Evolutionary conservation across 2,797 vertebrate species (phyloP).

Genomic region (Gallinago solitaria): DNA sequence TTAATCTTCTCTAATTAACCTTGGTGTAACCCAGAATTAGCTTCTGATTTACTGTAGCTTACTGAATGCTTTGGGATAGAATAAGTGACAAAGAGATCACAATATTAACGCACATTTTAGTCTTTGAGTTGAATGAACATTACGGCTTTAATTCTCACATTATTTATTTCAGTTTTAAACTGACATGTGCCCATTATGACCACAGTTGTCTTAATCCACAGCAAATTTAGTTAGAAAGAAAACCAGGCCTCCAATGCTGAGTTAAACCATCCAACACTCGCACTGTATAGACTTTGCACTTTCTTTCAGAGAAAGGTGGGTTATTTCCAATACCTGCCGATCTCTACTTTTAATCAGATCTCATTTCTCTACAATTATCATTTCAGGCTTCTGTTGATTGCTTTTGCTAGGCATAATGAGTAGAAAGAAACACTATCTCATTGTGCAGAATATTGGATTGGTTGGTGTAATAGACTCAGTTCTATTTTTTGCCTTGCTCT

Average conservation of each 20-base stretch:
- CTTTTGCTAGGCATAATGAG: slow-evolving; percentile 62
- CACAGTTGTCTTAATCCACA: background rate
- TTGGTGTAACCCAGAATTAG: background rate
- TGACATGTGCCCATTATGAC: background rate
- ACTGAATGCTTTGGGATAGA: background rate
- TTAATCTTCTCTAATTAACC: slow-evolving; percentile 20
- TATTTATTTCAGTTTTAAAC: background rate
- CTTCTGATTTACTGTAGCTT: background rate
- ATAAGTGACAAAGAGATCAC: background rate
- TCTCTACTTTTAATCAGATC: slow-evolving; percentile 72
- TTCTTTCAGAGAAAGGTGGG: slow-evolving; percentile 30
- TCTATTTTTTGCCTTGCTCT: slow-evolving; percentile 68
- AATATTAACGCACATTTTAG: background rate
- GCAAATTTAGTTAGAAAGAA: background rate
- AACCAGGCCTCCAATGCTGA: background rate
- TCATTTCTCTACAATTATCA: slow-evolving; percentile 69
- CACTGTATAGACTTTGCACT: background rate
- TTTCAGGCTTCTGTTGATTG: slow-evolving; percentile 71
- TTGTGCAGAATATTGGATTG: slow-evolving; percentile 73
- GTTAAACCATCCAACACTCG: background rate
- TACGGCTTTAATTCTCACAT: background rate
- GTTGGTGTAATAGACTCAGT: slow-evolving; percentile 63
- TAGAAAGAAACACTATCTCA: slow-evolving; percentile 70
- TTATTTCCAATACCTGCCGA: slow-evolving; percentile 61
- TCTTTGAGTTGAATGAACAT: background rate